phyloP scores from a whole-genome alignment of 2,113 vertebrate species.

The Elanoides forficatus region DNA sequence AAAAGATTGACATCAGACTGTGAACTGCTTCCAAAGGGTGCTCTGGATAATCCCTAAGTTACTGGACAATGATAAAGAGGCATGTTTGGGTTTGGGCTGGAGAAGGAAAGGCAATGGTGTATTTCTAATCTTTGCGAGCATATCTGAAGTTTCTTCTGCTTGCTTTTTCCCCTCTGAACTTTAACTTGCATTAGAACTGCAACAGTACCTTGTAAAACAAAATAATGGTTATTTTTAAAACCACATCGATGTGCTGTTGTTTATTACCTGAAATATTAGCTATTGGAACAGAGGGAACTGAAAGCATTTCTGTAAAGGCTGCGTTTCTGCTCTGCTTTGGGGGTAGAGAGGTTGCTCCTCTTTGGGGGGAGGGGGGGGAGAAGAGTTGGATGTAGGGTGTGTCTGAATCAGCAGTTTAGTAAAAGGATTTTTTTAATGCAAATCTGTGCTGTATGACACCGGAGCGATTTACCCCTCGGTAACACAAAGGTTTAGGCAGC shows the following conservation, averaged over 20 bases:
- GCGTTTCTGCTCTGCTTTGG: not conserved
- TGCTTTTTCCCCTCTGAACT: not conserved
- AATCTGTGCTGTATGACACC: not conserved
- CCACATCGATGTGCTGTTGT: not conserved
- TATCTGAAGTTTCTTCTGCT: not conserved
- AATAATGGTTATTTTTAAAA: not conserved
- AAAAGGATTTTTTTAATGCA: not conserved
- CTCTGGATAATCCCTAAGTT: not conserved
- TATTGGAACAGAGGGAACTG: not conserved
- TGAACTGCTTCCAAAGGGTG: not conserved
- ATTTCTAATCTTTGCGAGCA: not conserved
- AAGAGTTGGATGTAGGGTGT: not conserved
- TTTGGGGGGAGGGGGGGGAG: not conserved
- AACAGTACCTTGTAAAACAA: not conserved
- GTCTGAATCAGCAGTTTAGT: not conserved
- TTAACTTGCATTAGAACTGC: not conserved
- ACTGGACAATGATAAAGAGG: not conserved
- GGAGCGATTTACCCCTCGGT: not conserved
- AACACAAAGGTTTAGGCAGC: not conserved
- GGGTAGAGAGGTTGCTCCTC: not conserved
- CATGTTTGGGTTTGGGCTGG: not conserved
- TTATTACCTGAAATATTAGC: not conserved
- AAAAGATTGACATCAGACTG: not conserved
- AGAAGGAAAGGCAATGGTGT: not conserved
- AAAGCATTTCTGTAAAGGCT: not conserved